These are phyloP conservation scores for Petroica traversi DNA, from an alignment of 2,113 vertebrate species.

Conservation along the genomic window DNA sequence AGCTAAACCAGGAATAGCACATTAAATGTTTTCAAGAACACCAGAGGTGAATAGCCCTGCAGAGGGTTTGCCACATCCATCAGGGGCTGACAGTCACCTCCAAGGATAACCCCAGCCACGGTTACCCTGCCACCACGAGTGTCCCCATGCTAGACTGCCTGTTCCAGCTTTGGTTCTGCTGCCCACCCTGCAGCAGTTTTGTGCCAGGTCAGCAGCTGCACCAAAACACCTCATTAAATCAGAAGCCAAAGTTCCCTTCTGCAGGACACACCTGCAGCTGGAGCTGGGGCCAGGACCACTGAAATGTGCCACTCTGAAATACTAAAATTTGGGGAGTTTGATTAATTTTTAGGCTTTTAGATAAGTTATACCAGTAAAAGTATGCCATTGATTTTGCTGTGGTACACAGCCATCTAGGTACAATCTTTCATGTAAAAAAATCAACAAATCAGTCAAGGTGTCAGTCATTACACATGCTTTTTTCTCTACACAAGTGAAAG, in stretches of 20 bases:
- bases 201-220: neutral
- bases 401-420: neutral
- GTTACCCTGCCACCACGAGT: neutral
- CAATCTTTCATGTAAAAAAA: neutral
- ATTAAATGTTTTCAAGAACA: neutral
- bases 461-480: neutral
- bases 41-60: neutral
- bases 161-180: neutral
- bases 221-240: neutral
- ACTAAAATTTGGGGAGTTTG: neutral
- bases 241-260: neutral
- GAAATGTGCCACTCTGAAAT: neutral
- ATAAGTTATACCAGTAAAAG: neutral
- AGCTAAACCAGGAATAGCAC: neutral
- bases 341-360: neutral
- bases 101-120: neutral
- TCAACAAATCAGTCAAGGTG: neutral
- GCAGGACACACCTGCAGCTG: neutral
- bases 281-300: neutral
- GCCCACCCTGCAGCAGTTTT: neutral
- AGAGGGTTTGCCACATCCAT: neutral
- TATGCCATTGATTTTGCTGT: neutral
- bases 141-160: fast-evolving
- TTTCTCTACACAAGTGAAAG: neutral
- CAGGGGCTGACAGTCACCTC: neutral